phyloP scores from a whole-genome alignment of 2,113 vertebrate species.

The Aramus guarauna region DNA sequence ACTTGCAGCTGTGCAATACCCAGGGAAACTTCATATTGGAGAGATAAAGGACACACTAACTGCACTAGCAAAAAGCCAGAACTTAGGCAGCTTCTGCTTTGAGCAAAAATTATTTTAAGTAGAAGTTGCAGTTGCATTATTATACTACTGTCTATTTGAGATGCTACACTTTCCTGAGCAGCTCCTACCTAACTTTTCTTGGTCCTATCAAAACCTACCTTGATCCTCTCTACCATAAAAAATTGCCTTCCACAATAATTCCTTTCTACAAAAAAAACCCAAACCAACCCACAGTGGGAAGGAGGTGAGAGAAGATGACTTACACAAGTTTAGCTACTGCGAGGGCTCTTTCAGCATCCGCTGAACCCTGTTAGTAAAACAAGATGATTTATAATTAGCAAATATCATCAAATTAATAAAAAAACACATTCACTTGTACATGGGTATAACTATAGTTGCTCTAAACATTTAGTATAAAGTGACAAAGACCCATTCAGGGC shows the following conservation, averaged over 20 bases:
- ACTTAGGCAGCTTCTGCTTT: background rate
- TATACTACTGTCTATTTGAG: background rate
- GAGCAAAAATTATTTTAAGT: background rate
- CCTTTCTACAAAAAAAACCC: background rate
- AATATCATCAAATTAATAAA: background rate
- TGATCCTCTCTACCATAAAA: background rate
- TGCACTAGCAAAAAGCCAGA: background rate
- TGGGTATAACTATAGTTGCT: background rate
- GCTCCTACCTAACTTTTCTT: background rate
- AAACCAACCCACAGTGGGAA: background rate
- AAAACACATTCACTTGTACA: background rate
- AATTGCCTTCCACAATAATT: background rate
- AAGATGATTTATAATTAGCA: background rate
- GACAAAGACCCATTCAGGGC: background rate
- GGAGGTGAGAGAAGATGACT: constrained; percentile 59
- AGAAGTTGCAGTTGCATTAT: background rate
- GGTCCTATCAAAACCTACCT: background rate
- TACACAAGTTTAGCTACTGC: constrained; percentile 91
- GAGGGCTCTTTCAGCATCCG: constrained; percentile 90
- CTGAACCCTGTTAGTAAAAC: constrained; percentile 83
- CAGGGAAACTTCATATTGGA: background rate
- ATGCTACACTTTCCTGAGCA: background rate
- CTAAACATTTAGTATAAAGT: background rate
- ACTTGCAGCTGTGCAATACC: background rate
- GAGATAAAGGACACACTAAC: background rate